phyloP scores from a whole-genome alignment of 2,888 invertebrate genomes.

The Platycheirus rosarum region DNA sequence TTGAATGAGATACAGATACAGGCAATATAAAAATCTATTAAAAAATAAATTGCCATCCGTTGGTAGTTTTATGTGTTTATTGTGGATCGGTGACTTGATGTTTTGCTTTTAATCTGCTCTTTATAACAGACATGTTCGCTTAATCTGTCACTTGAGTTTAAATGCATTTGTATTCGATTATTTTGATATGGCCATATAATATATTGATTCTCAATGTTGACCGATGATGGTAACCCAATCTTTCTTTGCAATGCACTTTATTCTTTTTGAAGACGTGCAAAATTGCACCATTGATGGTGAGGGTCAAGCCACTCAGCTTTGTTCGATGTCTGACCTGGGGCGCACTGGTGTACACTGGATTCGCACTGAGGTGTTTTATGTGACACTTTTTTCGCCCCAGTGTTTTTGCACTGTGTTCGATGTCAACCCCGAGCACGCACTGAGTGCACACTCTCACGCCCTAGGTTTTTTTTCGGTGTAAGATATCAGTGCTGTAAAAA shows the following conservation, averaged over 20 bases:
- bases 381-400: too few relatives aligned
- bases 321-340: too few relatives aligned
- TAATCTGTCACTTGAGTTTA: conserved; percentile 18
- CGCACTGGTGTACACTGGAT: too few relatives aligned
- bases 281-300: not conserved
- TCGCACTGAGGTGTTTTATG: too few relatives aligned
- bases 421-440: too few relatives aligned
- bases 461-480: too few relatives aligned
- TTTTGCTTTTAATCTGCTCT: not conserved
- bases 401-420: too few relatives aligned
- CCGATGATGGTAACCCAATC: not conserved
- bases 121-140: not conserved
- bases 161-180: too few relatives aligned
- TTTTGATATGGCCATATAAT: not conserved
- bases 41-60: conserved; percentile 5
- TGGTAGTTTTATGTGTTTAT: conserved; percentile 9
- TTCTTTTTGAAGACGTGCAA: not conserved
- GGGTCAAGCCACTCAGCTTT: not conserved
- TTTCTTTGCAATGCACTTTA: not conserved
- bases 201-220: not conserved
- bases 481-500: too few relatives aligned
- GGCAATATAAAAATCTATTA: conserved; percentile 8
- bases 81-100: conserved; percentile 17
- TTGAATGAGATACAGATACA: not conserved
- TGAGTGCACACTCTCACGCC: too few relatives aligned